A percentile compares a stretch with the other conserved stretches of the same genome.
phyloP scores from a whole-genome alignment of 2,113 vertebrate genomes.

The Meriones unguiculatus region DNA sequence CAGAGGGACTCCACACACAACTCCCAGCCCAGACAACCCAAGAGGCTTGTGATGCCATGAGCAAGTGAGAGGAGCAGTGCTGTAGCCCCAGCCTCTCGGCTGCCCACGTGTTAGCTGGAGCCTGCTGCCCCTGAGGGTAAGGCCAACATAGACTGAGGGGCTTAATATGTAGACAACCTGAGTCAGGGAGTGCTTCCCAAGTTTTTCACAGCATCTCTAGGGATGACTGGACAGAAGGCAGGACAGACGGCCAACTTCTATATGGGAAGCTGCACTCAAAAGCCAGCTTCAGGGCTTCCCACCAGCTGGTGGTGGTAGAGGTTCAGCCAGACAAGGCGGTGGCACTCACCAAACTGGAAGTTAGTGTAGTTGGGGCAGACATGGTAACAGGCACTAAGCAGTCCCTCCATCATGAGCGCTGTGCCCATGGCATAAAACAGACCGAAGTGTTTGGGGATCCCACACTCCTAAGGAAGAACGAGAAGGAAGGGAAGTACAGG shows the following conservation, averaged over 20 bases:
- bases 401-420: constrained; percentile 98
- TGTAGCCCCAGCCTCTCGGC: neutral
- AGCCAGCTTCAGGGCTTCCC: neutral
- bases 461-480: constrained; percentile 90
- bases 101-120: neutral
- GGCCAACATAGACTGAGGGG: neutral
- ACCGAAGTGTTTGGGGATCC: constrained; percentile 98
- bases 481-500: fast-evolving
- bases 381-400: constrained; percentile 98
- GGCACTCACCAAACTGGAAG: constrained; percentile 96
- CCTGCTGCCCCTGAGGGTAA: neutral
- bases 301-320: neutral
- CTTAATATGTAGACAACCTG: neutral
- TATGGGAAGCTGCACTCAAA: fast-evolving
- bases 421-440: constrained; percentile 99
- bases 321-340: neutral
- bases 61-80: fast-evolving
- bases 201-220: neutral
- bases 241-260: neutral
- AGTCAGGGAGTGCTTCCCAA: neutral
- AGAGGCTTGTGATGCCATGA: fast-evolving
- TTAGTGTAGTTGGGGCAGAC: constrained; percentile 99
- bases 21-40: neutral
- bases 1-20: neutral
- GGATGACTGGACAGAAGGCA: neutral